Evolutionary conservation across 2,797 vertebrate species (phyloP).

Genomic region (Sphenodon punctatus): DNA sequence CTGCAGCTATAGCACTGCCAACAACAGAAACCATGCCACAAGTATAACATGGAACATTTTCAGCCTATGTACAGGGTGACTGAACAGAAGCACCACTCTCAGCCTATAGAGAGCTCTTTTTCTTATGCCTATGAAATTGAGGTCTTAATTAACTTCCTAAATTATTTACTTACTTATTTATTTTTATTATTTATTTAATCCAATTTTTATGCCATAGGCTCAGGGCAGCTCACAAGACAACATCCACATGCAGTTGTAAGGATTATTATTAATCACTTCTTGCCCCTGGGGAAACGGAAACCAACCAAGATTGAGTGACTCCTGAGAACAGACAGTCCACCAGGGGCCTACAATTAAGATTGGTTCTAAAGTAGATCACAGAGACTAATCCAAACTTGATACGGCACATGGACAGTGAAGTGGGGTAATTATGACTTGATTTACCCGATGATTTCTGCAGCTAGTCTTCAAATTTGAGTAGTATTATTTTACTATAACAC

Average conservation of each 20-base stretch:
- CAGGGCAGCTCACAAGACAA: too few species aligned
- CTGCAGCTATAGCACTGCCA: not conserved
- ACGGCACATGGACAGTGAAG: slow-evolving; percentile 19
- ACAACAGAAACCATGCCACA: too few species aligned
- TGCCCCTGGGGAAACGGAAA: too few species aligned
- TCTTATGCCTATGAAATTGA: not conserved
- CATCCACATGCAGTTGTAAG: too few species aligned
- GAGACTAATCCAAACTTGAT: slow-evolving; percentile 32
- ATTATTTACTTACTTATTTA: too few species aligned
- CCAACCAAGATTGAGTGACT: too few species aligned
- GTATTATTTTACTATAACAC: too few species aligned
- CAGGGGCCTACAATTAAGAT: not conserved
- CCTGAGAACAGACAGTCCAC: not conserved
- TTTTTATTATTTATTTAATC: too few species aligned
- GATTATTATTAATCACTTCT: too few species aligned
- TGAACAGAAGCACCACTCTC: slow-evolving; percentile 17
- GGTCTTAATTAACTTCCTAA: not conserved
- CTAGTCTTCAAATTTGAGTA: too few species aligned
- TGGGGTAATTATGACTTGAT: slow-evolving; percentile 3
- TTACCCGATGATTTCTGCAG: slow-evolving; percentile 8
- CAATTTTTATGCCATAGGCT: too few species aligned
- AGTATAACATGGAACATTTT: not conserved
- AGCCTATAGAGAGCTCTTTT: not conserved
- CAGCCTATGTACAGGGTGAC: not conserved
- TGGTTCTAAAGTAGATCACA: slow-evolving; percentile 26